These are phyloP conservation scores for Trachemys scripta DNA, from an alignment of 2,113 vertebrate species.

Conservation along the genomic window DNA sequence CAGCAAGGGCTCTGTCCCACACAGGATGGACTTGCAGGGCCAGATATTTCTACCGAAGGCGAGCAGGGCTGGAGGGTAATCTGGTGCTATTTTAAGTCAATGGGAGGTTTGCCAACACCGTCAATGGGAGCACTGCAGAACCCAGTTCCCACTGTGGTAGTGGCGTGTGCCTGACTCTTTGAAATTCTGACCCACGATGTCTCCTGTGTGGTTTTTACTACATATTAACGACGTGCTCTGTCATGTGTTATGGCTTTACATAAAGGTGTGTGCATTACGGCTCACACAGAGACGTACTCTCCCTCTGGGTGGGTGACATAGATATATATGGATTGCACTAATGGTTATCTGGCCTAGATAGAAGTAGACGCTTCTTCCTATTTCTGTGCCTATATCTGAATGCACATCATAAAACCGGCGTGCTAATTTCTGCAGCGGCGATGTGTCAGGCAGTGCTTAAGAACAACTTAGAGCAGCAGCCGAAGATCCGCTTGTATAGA, in stretches of 20 bases:
- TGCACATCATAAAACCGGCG: neutral
- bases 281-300: neutral
- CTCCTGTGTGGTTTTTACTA: neutral
- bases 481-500: neutral
- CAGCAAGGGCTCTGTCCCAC: neutral
- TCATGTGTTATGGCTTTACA: neutral
- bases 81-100: neutral
- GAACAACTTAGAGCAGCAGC: neutral
- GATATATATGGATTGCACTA: neutral
- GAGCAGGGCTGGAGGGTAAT: neutral
- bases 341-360: neutral
- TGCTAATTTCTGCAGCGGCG: neutral
- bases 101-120: too few species aligned
- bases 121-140: neutral
- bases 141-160: neutral
- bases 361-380: neutral
- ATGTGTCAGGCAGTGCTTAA: neutral
- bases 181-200: neutral
- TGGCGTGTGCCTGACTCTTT: neutral
- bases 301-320: neutral
- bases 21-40: neutral
- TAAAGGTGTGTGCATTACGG: neutral
- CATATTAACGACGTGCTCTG: neutral
- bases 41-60: neutral
- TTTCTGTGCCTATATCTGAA: neutral